These are phyloP conservation scores for Caligus rogercresseyi DNA, from an alignment of 1,140 invertebrate genomes.

Conservation along the genomic window DNA sequence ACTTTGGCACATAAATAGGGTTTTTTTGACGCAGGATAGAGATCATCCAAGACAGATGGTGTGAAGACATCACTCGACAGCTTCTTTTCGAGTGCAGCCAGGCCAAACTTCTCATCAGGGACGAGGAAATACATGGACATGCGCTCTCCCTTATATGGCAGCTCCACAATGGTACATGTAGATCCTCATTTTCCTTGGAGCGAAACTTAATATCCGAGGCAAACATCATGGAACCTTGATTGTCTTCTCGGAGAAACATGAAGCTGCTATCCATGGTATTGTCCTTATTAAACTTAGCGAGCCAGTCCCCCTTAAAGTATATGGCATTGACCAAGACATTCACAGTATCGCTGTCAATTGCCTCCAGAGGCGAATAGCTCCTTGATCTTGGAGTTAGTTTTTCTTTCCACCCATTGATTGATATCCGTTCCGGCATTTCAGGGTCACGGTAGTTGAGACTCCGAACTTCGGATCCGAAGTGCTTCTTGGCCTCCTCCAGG, in stretches of 20 bases:
- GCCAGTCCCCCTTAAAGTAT: constrained; percentile 69
- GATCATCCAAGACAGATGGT: too few species aligned
- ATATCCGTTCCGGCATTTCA: constrained; percentile 34
- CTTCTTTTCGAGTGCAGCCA: constrained; percentile 32
- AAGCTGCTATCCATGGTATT: constrained; percentile 41
- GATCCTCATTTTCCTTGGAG: constrained; percentile 35
- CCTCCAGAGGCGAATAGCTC: constrained; percentile 36
- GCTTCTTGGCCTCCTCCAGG: constrained; percentile 29
- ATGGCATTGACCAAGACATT: constrained; percentile 60
- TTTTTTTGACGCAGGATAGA: constrained; percentile 18
- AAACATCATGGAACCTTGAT: constrained; percentile 44
- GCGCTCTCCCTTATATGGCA: constrained; percentile 48
- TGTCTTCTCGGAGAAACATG: constrained; percentile 28
- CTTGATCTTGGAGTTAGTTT: constrained; percentile 51
- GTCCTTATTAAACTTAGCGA: constrained; percentile 39
- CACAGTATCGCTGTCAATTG: constrained; percentile 35
- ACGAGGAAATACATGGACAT: constrained; percentile 50
- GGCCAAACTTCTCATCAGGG: constrained; percentile 33
- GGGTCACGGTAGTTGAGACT: constrained; percentile 35
- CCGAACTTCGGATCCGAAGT: constrained; percentile 36
- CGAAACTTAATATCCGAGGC: constrained; percentile 36
- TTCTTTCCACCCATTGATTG: constrained; percentile 49
- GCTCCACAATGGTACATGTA: constrained; percentile 42
- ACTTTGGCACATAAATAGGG: constrained; percentile 39
- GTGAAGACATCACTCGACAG: constrained; percentile 20